Percentiles rank a stretch among this genome's conserved stretches.
Evolutionary conservation across 53 echinoderm and acorn worm species (phyloP).

Genomic region (Arbacia lixula): DNA sequence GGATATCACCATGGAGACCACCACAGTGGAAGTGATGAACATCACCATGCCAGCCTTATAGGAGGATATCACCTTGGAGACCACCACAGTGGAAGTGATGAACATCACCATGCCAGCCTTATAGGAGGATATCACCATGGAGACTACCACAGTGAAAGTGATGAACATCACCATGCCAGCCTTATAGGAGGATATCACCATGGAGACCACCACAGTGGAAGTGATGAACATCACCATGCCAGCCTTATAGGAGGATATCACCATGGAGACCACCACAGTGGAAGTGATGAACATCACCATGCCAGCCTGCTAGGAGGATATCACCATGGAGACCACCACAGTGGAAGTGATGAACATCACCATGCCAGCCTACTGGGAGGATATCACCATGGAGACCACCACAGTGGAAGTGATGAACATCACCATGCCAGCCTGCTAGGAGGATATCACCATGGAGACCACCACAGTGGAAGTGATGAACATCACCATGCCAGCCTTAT

Average conservation of each 20-base stretch:
- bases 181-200: not conserved
- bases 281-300: not conserved
- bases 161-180: not conserved
- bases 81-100: slow-evolving; percentile 1
- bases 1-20: slow-evolving; percentile 6
- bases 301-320: not conserved
- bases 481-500: not conserved
- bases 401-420: slow-evolving; percentile 4
- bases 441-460: slow-evolving; percentile 4
- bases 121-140: not conserved
- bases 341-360: not conserved
- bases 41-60: not conserved
- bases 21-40: slow-evolving; percentile 1
- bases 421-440: not conserved
- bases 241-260: not conserved
- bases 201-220: not conserved
- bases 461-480: slow-evolving; percentile 17
- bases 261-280: not conserved
- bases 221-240: not conserved
- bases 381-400: slow-evolving; percentile 5
- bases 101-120: not conserved
- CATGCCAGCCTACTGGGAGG: not conserved
- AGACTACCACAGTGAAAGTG: not conserved
- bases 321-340: not conserved
- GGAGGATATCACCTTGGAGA: slow-evolving; percentile 1